Conservation (phyloP, 2,113 vertebrate genomes). For the Pedionomus torquatus region DNA sequence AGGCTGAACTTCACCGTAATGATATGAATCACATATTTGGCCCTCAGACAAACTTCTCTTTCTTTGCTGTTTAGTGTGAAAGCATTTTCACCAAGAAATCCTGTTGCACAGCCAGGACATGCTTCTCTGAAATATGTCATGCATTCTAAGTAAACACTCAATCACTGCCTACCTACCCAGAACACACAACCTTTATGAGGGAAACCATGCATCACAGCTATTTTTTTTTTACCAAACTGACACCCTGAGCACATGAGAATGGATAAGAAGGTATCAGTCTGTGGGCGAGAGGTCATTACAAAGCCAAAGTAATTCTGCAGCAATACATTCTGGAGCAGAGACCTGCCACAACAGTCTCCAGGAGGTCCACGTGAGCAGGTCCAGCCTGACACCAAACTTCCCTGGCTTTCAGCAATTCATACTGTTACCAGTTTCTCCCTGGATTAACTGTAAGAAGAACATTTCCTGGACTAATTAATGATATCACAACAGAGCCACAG, state of each 20-base stretch:
- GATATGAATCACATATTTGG: not conserved
- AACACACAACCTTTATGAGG: accelerated
- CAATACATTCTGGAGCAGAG: not conserved
- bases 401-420: not conserved
- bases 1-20: not conserved
- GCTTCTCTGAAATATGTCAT: not conserved
- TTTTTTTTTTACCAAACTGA: not conserved
- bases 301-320: not conserved
- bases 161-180: not conserved
- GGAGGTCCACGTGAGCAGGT: not conserved
- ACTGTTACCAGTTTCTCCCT: not conserved
- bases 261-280: not conserved
- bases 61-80: not conserved
- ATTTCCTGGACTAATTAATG: not conserved
- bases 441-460: accelerated
- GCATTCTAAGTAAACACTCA: not conserved
- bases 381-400: not conserved
- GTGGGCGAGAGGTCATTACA: not conserved
- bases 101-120: not conserved
- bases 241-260: not conserved
- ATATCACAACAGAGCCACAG: not conserved
- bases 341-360: not conserved
- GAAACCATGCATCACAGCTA: not conserved
- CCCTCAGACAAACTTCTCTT: not conserved
- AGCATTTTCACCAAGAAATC: not conserved